Evolutionary conservation across 2,888 invertebrate genomes (phyloP), one percentile per base, ranked within the genome.

Genomic region (Yponomeuta cagnagella): DNA sequence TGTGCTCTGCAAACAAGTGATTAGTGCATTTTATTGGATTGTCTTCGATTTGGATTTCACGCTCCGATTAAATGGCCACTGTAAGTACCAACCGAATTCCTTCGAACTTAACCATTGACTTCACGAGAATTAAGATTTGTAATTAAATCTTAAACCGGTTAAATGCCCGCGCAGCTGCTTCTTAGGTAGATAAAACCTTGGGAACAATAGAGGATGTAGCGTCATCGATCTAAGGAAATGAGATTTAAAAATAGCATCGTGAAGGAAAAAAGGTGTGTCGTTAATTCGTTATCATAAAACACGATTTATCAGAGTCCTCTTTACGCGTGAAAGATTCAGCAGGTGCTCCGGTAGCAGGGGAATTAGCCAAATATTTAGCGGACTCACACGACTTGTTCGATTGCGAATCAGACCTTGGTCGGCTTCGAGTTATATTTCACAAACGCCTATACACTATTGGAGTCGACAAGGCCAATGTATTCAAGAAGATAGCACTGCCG

Each of bases 21-120:
- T 82, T 81, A 82, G 88, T 89, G 88, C 78, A 77, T 77, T 80
- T 8, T 82, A 81, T 84, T 86, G 90, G 89, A 90, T 89, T 90
- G 83, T 84, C 81, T 78, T 79, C 77, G 77, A 78, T 79, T 87
- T 82, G 87, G 88, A 87, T 85, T 84, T 76, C 74, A 77, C 79
- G 48, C 68, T 63, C 15, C 76, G 82, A 80, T 76, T 85, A 80
- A 83, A 89, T 89, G 88, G 86, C 82, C 75, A 82, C 78, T 81
- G 90, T 90, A 80, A 90, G 90, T 90, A 82, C 71, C 10, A 65
- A 65, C 43, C 52, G 52, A 58, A 58, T 58, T 58, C 52, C 5
- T 12, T 58, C 52, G 52, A 58, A 58, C 52, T 1, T 15, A 12
- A 58, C 15, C 52, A 58, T 43, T 43, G 6, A 43, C 43, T 1